phyloP scores from a whole-genome alignment of 2,797 vertebrate species.

The Tiaroga cobitis region DNA sequence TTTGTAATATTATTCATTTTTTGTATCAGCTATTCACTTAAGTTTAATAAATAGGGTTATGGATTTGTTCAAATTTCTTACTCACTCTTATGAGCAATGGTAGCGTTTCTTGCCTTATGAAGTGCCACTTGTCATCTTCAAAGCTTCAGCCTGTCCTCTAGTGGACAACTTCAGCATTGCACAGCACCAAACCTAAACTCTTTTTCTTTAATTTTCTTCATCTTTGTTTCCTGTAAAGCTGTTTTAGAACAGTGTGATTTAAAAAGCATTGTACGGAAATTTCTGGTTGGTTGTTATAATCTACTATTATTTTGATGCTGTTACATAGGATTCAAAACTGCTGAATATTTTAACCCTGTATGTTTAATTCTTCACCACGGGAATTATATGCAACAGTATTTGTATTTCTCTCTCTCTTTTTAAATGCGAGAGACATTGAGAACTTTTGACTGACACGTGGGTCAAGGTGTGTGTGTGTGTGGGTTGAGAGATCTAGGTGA shows the following conservation, averaged over 20 bases:
- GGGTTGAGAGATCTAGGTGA: slow-evolving; percentile 17
- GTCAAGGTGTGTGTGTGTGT: slow-evolving; percentile 9
- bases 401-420: neutral
- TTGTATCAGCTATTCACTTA: neutral
- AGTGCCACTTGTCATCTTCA: neutral
- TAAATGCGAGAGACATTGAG: neutral
- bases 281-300: neutral
- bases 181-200: neutral
- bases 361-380: neutral
- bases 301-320: neutral
- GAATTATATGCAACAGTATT: neutral
- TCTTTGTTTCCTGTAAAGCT: neutral
- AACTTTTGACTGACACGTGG: neutral
- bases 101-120: too few relatives aligned
- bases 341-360: neutral
- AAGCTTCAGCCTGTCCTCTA: neutral
- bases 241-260: neutral
- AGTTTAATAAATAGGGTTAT: neutral
- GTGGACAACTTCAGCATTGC: neutral
- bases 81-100: too few relatives aligned
- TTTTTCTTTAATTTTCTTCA: neutral
- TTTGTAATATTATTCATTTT: neutral
- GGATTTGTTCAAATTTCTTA: neutral
- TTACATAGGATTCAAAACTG: too few relatives aligned
- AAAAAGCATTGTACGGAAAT: neutral